phyloP scores from a whole-genome alignment of 2,888 invertebrate genomes.

The Pristionchus mayeri region DNA sequence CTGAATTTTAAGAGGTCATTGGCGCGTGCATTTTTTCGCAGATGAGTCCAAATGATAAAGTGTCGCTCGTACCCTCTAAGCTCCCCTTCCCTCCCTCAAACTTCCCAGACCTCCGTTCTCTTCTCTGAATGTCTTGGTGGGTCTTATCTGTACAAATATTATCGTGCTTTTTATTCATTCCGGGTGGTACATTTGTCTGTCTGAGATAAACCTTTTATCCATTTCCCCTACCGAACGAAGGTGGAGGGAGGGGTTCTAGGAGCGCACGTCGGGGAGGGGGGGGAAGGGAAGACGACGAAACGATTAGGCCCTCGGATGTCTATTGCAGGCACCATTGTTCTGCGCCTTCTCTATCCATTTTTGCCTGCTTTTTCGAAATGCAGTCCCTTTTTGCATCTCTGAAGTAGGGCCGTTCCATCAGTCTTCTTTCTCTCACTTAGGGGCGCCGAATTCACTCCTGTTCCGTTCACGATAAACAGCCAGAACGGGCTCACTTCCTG shows the following conservation, averaged over 20 bases:
- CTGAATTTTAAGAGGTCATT: background rate
- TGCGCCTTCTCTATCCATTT: background rate
- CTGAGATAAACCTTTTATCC: constrained; percentile 10
- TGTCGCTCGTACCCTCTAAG: background rate
- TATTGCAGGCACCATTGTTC: constrained; percentile 6
- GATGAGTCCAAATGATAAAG: background rate
- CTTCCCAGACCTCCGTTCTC: background rate
- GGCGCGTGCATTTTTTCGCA: background rate
- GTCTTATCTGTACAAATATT: background rate
- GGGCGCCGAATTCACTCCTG: background rate
- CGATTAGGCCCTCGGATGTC: constrained; percentile 16
- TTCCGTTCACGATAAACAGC: background rate
- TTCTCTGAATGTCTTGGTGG: background rate
- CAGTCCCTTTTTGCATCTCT: background rate
- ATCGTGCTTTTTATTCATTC: too few species aligned
- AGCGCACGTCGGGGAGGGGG: background rate
- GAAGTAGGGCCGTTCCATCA: background rate
- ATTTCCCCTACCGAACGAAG: background rate
- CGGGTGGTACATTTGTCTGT: too few species aligned
- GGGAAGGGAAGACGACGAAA: background rate
- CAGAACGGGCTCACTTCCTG: background rate
- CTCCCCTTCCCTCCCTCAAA: background rate
- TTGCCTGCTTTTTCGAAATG: background rate
- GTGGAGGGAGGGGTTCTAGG: background rate
- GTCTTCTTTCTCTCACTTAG: background rate